Percentiles rank a stretch among this genome's conserved stretches.
These are phyloP conservation scores for Carettochelys insculpta DNA, from an alignment of 2,113 vertebrate genomes.

Conservation along the genomic window DNA sequence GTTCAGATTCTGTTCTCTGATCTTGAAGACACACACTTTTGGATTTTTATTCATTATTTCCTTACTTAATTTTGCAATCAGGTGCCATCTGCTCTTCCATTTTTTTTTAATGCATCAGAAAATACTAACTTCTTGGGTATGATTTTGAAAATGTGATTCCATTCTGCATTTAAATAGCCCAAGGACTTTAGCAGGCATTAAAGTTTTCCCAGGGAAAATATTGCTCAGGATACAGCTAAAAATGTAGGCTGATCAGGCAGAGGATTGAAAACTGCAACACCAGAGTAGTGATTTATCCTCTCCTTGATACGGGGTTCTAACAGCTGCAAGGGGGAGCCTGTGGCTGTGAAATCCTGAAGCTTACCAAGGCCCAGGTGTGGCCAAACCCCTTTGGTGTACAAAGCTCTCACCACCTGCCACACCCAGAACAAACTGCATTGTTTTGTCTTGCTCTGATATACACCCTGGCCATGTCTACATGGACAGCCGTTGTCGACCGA, in stretches of 20 bases:
- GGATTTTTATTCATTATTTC: constrained; percentile 7
- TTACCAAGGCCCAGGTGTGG: not conserved
- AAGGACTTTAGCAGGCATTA: constrained; percentile 41
- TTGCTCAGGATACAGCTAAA: not conserved
- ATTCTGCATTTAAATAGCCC: constrained; percentile 43
- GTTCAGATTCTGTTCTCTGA: not conserved
- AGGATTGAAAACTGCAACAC: not conserved
- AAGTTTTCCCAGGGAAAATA: constrained; percentile 20
- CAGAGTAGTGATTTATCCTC: not conserved
- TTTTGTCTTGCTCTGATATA: not conserved
- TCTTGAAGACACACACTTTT: not conserved
- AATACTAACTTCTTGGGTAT: constrained; percentile 47
- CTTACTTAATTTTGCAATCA: constrained; percentile 38
- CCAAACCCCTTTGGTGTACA: not conserved
- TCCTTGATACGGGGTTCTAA: not conserved
- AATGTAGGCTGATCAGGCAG: not conserved
- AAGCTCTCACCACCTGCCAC: not conserved
- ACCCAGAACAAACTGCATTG: not conserved
- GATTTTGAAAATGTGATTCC: constrained; percentile 54
- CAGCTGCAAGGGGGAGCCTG: not conserved
- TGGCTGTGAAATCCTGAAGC: not conserved
- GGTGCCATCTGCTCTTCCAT: constrained; percentile 26
- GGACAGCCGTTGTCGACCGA: too few species aligned
- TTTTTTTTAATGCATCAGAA: constrained; percentile 52
- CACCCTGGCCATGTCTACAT: too few species aligned